These are phyloP conservation scores for Drosophila subpulchrella DNA, from an alignment of 1,140 invertebrate genomes.

Conservation along the genomic window DNA sequence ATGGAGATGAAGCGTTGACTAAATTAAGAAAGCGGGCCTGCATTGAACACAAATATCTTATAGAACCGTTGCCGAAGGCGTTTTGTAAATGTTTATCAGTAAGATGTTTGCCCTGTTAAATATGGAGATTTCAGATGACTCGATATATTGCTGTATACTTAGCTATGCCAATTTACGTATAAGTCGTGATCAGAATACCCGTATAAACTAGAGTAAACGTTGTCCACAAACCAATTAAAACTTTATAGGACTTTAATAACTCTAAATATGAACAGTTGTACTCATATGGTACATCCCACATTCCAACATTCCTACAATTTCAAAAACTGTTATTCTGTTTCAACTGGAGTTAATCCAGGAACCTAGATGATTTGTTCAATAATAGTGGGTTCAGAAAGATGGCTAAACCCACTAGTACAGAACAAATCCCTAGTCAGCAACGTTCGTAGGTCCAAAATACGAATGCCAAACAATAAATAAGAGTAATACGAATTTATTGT, in stretches of 20 bases:
- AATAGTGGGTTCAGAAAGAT: not conserved
- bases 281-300: constrained; percentile 27
- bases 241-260: constrained; percentile 22
- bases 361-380: constrained; percentile 20
- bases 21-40: constrained; percentile 9
- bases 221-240: constrained; percentile 19
- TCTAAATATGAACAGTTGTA: constrained; percentile 19
- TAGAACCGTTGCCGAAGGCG: constrained; percentile 13
- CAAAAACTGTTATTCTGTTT: constrained; percentile 40
- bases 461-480: constrained; percentile 73
- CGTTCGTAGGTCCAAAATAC: constrained; percentile 40
- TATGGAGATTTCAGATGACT: constrained; percentile 16
- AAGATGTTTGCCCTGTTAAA: constrained; percentile 54
- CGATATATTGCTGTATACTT: constrained; percentile 35
- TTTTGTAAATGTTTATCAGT: constrained; percentile 62
- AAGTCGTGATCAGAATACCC: constrained; percentile 40
- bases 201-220: constrained; percentile 52
- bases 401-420: constrained; percentile 5
- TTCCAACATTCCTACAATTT: constrained; percentile 25
- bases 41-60: not conserved
- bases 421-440: constrained; percentile 25
- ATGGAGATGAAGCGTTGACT: not conserved
- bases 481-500: constrained; percentile 77
- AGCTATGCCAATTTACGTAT: constrained; percentile 30
- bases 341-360: constrained; percentile 22